Evolutionary conservation across 2,797 vertebrate species (phyloP), one percentile per base, ranked within the genome.

Genomic region (Acanthornis magna): DNA sequence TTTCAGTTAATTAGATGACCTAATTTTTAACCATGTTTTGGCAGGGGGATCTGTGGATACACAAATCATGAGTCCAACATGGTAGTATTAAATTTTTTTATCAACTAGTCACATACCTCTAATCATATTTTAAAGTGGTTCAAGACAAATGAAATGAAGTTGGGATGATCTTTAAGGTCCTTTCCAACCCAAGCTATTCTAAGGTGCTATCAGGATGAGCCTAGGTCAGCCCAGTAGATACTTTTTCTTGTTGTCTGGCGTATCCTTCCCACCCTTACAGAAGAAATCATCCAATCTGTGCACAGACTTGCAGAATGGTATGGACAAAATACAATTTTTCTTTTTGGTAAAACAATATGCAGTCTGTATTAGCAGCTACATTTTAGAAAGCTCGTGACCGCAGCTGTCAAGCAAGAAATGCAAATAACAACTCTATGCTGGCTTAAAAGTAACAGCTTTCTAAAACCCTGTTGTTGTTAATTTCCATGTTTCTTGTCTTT

Each of bases 391-490:
- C 23, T 93, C 38, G 19, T 2, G 7, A 78, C 55, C 84, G 85
- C 79, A 89, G 66, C 76, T 92, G 93, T 93, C 89, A 95, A 77
- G 65, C 26, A 95, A 85, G 68, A 89, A 85, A 88, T 66, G 51
- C 73, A 92, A 88, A 88, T 84, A 66, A 76, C 42, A 87, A 53
- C 54, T 77, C 65, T 40, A 65, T 0, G 0, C 27, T 34, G 63
- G 40, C 57, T 96, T 88, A 79, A 90, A 95, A 86, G 65, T 34
- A 88, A 86, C 62, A 86, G 66, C 40, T 91, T 93, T 91, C 79
- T 74, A 62, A 95, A 94, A 78, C 55, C 40, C 36, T 73, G 43
- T 89, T 90, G 62, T 90, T 88, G 55, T 36, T 29, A 26, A 42
- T 70, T 93, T 88, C 70, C 3, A 4, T 75, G 73, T 73, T 92